These are phyloP conservation scores for Caretta caretta DNA, from an alignment of 2,113 vertebrate species.

Conservation along the genomic window DNA sequence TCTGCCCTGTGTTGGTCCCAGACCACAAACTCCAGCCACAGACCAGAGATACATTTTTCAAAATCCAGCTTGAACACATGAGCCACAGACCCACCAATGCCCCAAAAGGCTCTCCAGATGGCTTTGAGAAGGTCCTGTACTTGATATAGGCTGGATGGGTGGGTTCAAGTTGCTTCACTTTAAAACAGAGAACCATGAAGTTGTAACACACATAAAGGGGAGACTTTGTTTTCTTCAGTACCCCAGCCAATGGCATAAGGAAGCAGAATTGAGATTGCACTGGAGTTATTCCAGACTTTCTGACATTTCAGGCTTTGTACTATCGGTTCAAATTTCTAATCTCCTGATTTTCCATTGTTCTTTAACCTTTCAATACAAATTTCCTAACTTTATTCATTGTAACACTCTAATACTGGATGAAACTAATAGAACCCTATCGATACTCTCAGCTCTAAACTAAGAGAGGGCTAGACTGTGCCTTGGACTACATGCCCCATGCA, in stretches of 20 bases:
- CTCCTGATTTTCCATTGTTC: neutral
- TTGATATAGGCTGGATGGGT: fast-evolving
- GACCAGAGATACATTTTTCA: neutral
- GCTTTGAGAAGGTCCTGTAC: neutral
- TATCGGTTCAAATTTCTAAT: neutral
- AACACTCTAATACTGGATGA: neutral
- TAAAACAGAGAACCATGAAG: neutral
- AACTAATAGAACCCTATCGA: neutral
- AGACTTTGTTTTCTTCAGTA: neutral
- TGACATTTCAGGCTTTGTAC: neutral
- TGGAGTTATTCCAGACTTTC: neutral
- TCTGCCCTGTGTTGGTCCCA: neutral
- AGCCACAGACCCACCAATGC: neutral
- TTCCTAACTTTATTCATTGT: neutral
- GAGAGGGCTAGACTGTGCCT: neutral
- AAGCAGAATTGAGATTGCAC: neutral
- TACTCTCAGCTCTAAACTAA: neutral
- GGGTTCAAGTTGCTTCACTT: neutral
- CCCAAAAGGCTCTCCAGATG: neutral
- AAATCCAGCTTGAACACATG: neutral
- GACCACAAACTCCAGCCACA: neutral
- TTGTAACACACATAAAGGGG: neutral
- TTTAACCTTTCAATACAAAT: neutral
- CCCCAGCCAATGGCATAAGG: neutral
- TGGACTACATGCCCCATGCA: neutral